Base-by-base conservation (phyloP, 2,888 invertebrate genomes). In the Lithosia quadra region DNA sequence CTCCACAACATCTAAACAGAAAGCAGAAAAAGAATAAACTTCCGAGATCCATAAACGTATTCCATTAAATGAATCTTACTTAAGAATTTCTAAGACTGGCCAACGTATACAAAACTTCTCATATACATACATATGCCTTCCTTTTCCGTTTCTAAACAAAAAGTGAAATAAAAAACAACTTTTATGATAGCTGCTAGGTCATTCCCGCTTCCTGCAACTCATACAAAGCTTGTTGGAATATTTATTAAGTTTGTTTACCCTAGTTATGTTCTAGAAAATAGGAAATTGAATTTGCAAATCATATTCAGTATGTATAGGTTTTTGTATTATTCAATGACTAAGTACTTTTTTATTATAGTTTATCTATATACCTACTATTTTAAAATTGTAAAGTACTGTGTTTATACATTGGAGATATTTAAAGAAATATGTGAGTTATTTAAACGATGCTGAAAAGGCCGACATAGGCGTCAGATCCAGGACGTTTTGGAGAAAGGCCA, bases 241-340 rank as follows among this genome's bases (percentile, higher is more conserved):
- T 78, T 75, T 72, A 80, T 75, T 72, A 72, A 65, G 56, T 77
- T 78, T 65, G 63, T 75, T 68, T 34, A 65, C 36, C 7, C 22
- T 34, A 58, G 63, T 73, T 62, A 68, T 72, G 57, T 53, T 34
- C n/a, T 64, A 65, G 63, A 59, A 69, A 65, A 67, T 56, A 65
- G 28, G 21, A 11, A 15, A 39, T 65, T 65, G 57, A 57, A 64
- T 58, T 43, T 28, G 10, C 11, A 64, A 34, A 60, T 21, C 22
- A n/a, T 62, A 36, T 28, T 43, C 15, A 18, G 39, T 15, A 22
- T 15, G 39, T 15, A 22, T 15, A 33, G 58, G 22, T 61, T 34
- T 34, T 34, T 34, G 21, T n/a, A 15, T 39, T 15, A 15, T 39
- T 0, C 13, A 36, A 36, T 9, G 36, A 36, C 36, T 36, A 36